Conservation (phyloP, 2,797 vertebrate genomes). For the Cyprinodon diabolis region DNA sequence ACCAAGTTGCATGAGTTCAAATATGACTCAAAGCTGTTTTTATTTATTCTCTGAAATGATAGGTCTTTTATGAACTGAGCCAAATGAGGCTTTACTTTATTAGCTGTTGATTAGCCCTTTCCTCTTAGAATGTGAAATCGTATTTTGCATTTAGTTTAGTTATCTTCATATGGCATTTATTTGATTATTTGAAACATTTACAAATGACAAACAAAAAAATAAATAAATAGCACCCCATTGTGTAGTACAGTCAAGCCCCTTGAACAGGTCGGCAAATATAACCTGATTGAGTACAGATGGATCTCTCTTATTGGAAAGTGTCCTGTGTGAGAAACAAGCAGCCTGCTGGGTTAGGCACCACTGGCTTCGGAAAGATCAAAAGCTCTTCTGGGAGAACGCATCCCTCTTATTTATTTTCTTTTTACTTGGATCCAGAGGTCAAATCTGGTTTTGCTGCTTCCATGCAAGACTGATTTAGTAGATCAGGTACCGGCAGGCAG, state of each 20-base stretch:
- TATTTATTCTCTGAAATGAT: too few species aligned
- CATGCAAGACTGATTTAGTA: conserved; percentile 52
- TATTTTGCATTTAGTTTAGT: neutral
- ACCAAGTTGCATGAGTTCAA: too few species aligned
- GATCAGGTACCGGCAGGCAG: conserved; percentile 41
- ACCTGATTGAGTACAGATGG: conserved; percentile 43
- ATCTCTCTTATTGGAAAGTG: conserved; percentile 35
- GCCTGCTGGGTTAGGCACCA: conserved; percentile 62
- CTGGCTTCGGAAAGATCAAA: conserved; percentile 67
- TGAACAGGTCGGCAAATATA: conserved; percentile 36
- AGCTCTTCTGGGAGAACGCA: conserved; percentile 68
- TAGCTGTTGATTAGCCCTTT: neutral
- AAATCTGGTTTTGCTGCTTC: conserved; percentile 62
- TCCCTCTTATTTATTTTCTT: conserved; percentile 71
- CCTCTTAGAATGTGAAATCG: neutral
- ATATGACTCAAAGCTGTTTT: too few species aligned
- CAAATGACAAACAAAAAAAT: neutral
- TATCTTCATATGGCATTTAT: neutral
- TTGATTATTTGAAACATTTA: neutral
- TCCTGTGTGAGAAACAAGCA: conserved; percentile 67
- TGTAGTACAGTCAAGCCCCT: conserved; percentile 32
- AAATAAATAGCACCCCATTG: neutral
- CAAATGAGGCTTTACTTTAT: neutral
- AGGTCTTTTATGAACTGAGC: too few species aligned
- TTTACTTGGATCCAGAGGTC: conserved; percentile 73